phyloP scores from a whole-genome alignment of 2,888 invertebrate genomes.

The Cosmia trapezina region DNA sequence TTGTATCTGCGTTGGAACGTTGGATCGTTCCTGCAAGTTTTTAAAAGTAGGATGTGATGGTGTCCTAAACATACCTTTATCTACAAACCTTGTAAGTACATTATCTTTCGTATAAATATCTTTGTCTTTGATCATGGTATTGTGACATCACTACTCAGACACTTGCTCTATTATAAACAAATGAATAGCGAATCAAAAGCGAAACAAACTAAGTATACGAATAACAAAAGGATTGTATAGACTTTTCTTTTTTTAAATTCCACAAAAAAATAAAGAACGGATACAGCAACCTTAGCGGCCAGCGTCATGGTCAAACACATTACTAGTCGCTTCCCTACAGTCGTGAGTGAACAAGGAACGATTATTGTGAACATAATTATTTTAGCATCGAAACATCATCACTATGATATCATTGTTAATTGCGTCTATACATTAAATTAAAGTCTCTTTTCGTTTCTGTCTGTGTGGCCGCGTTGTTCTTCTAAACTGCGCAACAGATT shows the following conservation, averaged over 20 bases:
- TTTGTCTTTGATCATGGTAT: not conserved
- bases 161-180: not conserved
- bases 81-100: no score
- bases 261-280: constrained; percentile 40
- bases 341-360: constrained; percentile 53
- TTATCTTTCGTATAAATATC: not conserved
- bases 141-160: not conserved
- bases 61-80: no score
- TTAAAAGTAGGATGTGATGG: no score
- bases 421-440: constrained; percentile 8
- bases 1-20: not conserved
- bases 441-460: no score
- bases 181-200: no score
- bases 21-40: no score
- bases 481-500: no score
- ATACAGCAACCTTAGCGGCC: constrained; percentile 44
- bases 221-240: constrained; percentile 17
- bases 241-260: constrained; percentile 19
- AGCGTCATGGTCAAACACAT: constrained; percentile 62
- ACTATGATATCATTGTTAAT: constrained; percentile 45
- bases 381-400: constrained; percentile 44
- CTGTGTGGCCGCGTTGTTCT: no score
- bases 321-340: constrained; percentile 50
- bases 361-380: constrained; percentile 53
- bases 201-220: not conserved